Percentiles rank a stretch among this genome's conserved stretches.
Evolutionary conservation across 1,140 invertebrate species (phyloP).

Genomic region (Caenorhabditis brenneri): DNA sequence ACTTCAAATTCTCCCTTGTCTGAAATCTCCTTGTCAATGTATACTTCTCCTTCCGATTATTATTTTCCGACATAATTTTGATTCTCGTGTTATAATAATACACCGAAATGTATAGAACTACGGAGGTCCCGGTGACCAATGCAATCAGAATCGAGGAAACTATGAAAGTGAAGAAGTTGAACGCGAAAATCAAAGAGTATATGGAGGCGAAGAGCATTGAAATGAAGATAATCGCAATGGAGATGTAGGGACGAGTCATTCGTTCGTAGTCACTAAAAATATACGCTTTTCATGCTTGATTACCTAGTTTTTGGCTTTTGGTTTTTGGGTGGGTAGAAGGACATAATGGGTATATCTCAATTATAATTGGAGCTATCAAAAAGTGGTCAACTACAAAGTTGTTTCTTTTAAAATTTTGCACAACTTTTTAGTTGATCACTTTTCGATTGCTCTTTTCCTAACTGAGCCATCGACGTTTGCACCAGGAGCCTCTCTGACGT

Average conservation of each 20-base stretch:
- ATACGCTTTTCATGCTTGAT: too few relatives aligned
- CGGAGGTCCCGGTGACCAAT: neutral
- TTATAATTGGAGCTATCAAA: too few relatives aligned
- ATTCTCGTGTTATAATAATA: slow-evolving; percentile 6
- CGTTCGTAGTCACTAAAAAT: slow-evolving; percentile 13
- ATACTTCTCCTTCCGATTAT: neutral
- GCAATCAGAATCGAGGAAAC: neutral
- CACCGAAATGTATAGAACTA: neutral
- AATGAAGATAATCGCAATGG: neutral
- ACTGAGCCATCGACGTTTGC: too few relatives aligned
- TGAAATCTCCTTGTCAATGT: slow-evolving; percentile 2
- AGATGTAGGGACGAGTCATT: neutral
- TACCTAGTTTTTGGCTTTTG: too few relatives aligned
- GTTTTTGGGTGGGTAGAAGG: too few relatives aligned
- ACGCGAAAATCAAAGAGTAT: neutral
- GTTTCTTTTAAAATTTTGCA: too few relatives aligned
- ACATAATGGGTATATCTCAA: too few relatives aligned
- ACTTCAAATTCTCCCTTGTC: neutral
- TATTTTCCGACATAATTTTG: neutral
- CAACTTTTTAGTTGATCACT: too few relatives aligned
- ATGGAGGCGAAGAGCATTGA: neutral
- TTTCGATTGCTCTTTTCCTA: too few relatives aligned
- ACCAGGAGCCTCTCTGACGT: too few relatives aligned
- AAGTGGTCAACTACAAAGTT: too few relatives aligned
- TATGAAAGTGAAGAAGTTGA: neutral